Base-by-base conservation (phyloP, 1,140 invertebrate genomes). In the Tenebrio molitor region DNA sequence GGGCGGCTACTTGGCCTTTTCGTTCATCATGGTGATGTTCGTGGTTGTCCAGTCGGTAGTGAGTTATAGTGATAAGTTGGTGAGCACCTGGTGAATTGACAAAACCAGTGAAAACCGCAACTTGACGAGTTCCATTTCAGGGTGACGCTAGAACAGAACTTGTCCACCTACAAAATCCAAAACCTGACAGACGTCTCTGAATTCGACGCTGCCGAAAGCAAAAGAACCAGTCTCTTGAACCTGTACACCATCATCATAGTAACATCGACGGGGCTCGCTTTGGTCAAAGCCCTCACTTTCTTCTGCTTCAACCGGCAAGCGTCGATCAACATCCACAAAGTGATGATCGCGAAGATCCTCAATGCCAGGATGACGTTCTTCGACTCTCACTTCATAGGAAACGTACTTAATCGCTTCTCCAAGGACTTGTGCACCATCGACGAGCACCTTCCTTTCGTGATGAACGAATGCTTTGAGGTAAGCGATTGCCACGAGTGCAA, bases 351-450 rank as follows among this genome's bases (percentile, higher is more conserved):
- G 0, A 84, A 83, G 34, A 78, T 93, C 14, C 80, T 92, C 1
- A 81, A 87, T 68, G 87, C 89, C 0, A 86, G 88, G 0, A 88
- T 92, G 74, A 80, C 81, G 16, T 93, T 93, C 81, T 93, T 93
- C 80, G 88, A 92, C 75, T 87, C 84, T 4, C 64, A 80, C 46
- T 77, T 80, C 68, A 69, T 77, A 81, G 86, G 83, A 71, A 80
- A 88, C 42, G 86, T 91, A 63, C 78, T 91, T 63, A 91, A 91
- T 74, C 75, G 89, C 65, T 90, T 89, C 80, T 87, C 88, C 0
- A 87, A 88, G 80, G 90, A 91, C 81, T 81, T 90, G 50, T 89
- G 87, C 0, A 84, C 84, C n/a, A 85, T 90, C 69, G 91, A 92
- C 81, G 90, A 93, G 79, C 80, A 85, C 25, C 82, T 93, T 16